Base-by-base conservation (phyloP, 1,140 invertebrate species). In the Campodea augens region DNA sequence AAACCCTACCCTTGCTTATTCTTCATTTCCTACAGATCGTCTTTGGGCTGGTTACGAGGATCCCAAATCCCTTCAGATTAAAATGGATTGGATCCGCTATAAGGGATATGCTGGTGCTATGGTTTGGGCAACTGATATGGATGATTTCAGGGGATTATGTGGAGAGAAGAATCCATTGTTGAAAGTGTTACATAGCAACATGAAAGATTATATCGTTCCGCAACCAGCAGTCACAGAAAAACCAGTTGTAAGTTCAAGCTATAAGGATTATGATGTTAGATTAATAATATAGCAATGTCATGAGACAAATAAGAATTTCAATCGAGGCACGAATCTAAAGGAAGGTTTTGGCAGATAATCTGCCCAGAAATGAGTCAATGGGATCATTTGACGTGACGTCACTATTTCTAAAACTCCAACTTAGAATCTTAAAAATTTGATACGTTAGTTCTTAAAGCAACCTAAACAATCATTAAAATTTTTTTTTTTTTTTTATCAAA, bases 41-140 rank as follows among this genome's bases (percentile, higher is more conserved):
- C 85, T 90, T 56, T 92, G 89, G 88, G 79, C 92, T 20, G 87
- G 88, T 12, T 93, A 89, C 56, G 90, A 95, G 59, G 76, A 90
- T 55, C 62, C 67, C 3, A 67, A 71, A 51, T 83, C 81, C 54
- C 63, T 90, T 1, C 75, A 81, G 52, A 81, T 84, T 41, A 91
- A 91, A 63, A 84, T 88, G 77, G 77, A 87, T 51, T 87, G 71
- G 60, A 79, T 88, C 45, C 84, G 81, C 55, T 54, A 71, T 12
- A 81, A 77, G 54, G 79, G 81, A 1, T 85, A 89, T 54, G 74
- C 77, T 0, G 87, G 87, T 4, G 72, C 80, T 1, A 91, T 91
- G 86, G 79, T 73, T 7, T 91, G 86, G 86, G 82, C 84, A 4
- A 79, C 85, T 38, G 83, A 86, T 49, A 84, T 86, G 81, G 82